Evolutionary conservation across 2,888 invertebrate species (phyloP).

Genomic region (Zhengitettix transpicula): DNA sequence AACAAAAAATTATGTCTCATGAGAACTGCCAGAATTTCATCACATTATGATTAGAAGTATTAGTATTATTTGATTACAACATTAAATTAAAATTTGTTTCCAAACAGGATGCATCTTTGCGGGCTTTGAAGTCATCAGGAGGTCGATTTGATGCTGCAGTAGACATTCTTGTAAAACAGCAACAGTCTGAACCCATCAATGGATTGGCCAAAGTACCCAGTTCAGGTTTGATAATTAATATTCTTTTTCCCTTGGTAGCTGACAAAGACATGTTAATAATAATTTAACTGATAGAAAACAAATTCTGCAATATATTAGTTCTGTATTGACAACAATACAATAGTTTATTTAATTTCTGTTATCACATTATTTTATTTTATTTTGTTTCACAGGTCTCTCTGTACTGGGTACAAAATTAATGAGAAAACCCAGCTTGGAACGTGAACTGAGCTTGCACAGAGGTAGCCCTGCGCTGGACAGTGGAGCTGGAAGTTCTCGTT

Average conservation of each 20-base stretch:
- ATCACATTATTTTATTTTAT: too few species aligned
- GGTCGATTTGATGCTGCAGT: slow-evolving; percentile 54
- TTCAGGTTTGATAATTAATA: neutral
- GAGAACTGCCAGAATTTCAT: too few species aligned
- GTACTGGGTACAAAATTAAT: slow-evolving; percentile 56
- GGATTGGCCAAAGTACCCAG: slow-evolving; percentile 30
- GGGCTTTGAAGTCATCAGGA: slow-evolving; percentile 51
- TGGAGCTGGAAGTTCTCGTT: slow-evolving; percentile 74
- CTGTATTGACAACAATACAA: too few species aligned
- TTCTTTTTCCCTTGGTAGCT: too few species aligned
- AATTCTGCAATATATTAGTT: too few species aligned
- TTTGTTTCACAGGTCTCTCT: slow-evolving; percentile 27
- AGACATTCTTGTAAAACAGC: slow-evolving; percentile 22
- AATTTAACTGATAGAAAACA: too few species aligned
- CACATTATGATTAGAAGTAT: too few species aligned
- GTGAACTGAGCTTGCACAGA: slow-evolving; percentile 54
- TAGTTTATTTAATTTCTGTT: too few species aligned
- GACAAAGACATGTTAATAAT: too few species aligned
- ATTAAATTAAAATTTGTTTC: too few species aligned
- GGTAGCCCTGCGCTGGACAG: slow-evolving; percentile 74
- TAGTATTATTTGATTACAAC: too few species aligned
- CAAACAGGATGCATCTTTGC: slow-evolving; percentile 47
- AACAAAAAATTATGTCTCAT: too few species aligned
- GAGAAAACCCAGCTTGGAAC: slow-evolving; percentile 75
- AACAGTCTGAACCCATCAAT: slow-evolving; percentile 40